phyloP scores from a whole-genome alignment of 1,140 invertebrate genomes.

The Piezodorus guildinii region DNA sequence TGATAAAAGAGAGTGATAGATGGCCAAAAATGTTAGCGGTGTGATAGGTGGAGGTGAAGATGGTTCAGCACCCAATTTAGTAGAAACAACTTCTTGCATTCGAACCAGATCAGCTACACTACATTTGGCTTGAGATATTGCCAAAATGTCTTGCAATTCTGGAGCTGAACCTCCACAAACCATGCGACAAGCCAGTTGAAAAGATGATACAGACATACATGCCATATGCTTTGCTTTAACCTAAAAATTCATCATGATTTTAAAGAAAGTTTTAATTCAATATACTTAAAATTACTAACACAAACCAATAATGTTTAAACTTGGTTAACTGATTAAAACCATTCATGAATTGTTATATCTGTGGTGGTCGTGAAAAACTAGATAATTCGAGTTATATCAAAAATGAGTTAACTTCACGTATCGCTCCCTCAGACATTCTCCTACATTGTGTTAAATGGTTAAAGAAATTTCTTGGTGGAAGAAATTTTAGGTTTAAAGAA shows the following conservation, averaged over 20 bases:
- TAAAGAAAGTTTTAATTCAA: too few species aligned
- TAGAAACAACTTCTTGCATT: slow-evolving; percentile 56
- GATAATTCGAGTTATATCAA: too few species aligned
- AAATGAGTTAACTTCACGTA: too few species aligned
- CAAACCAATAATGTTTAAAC: too few species aligned
- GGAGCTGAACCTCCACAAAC: slow-evolving; percentile 34
- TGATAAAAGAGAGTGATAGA: slow-evolving; percentile 48
- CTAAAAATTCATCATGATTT: slow-evolving; percentile 26
- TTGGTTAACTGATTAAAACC: too few species aligned
- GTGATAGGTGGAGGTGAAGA: slow-evolving; percentile 45
- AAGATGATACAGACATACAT: slow-evolving; percentile 56
- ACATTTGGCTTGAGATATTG: slow-evolving; percentile 58
- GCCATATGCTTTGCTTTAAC: slow-evolving; percentile 53
- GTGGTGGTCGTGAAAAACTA: too few species aligned
- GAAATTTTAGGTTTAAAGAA: too few species aligned
- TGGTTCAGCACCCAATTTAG: slow-evolving; percentile 52
- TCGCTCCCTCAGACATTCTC: too few species aligned
- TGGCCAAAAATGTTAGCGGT: slow-evolving; percentile 49
- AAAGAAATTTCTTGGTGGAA: too few species aligned
- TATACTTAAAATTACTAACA: too few species aligned
- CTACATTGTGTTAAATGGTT: too few species aligned
- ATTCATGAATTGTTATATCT: too few species aligned
- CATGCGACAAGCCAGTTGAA: slow-evolving; percentile 47
- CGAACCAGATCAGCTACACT: slow-evolving; percentile 57
- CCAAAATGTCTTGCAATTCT: slow-evolving; percentile 39